phyloP scores from a whole-genome alignment of 35 echinoderm and acorn worm genomes.

The Heliocidaris erythrogramma region DNA sequence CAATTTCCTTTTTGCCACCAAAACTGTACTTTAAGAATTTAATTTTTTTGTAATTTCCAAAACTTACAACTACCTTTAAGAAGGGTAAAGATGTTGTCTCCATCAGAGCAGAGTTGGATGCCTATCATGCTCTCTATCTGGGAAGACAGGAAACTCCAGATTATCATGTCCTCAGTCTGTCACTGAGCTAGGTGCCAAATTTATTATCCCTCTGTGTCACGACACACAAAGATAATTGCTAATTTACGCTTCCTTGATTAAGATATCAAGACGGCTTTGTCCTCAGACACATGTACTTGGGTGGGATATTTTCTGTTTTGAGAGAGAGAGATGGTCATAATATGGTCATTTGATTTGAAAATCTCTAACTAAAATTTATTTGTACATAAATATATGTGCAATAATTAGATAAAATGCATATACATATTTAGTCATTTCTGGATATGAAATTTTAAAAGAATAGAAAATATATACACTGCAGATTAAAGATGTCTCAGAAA shows the following conservation, averaged over 20 bases:
- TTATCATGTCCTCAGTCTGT: background rate
- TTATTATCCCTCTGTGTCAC: background rate
- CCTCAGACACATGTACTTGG: background rate
- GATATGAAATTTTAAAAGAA: too few relatives aligned
- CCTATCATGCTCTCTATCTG: background rate
- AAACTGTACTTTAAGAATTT: too few relatives aligned
- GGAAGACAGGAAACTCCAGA: background rate
- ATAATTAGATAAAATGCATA: background rate
- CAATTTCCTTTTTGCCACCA: too few relatives aligned
- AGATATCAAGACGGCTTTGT: background rate
- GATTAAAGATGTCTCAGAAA: too few relatives aligned
- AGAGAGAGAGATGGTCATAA: background rate
- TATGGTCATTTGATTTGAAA: background rate
- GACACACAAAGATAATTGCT: background rate
- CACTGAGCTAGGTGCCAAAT: background rate
- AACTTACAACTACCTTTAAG: too few relatives aligned
- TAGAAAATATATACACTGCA: too few relatives aligned
- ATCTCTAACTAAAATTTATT: background rate
- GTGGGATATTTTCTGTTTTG: background rate
- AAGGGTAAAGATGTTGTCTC: too few relatives aligned
- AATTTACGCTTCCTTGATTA: constrained; percentile 12
- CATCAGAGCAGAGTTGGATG: too few relatives aligned
- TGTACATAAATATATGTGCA: too few relatives aligned
- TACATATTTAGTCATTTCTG: too few relatives aligned
- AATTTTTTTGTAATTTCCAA: too few relatives aligned